These are phyloP conservation scores for Leucoraja ocellata DNA, from an alignment of 2,797 vertebrate species.

Conservation along the genomic window DNA sequence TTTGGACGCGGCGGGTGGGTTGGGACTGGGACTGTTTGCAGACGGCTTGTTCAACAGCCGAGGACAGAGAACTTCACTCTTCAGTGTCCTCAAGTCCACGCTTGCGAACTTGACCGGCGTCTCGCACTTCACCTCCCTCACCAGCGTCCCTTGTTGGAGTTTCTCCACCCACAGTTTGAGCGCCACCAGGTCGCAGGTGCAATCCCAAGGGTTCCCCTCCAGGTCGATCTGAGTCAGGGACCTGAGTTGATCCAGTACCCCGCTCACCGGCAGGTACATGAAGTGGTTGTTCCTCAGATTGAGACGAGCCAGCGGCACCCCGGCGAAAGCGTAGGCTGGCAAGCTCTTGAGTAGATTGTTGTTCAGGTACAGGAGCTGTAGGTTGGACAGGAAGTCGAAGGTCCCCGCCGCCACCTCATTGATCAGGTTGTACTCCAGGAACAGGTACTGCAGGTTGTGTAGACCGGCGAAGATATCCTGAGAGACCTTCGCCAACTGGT, in stretches of 20 bases:
- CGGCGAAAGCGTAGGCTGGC: conserved; percentile 85
- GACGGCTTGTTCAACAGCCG: conserved; percentile 81
- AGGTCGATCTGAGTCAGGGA: conserved; percentile 89
- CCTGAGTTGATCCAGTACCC: conserved; percentile 88
- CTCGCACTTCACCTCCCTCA: conserved; percentile 86
- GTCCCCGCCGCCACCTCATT: conserved; percentile 89
- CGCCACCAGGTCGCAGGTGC: conserved; percentile 91
- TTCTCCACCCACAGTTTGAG: conserved; percentile 96
- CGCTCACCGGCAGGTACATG: conserved; percentile 95
- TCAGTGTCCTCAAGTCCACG: conserved; percentile 83
- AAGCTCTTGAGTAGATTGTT: conserved; percentile 89
- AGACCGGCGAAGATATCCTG: conserved; percentile 94
- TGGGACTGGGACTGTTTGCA: conserved; percentile 71
- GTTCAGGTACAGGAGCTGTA: conserved; percentile 94
- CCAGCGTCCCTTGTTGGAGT: conserved; percentile 79
- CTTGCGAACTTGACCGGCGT: conserved; percentile 92
- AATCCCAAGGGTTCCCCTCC: conserved; percentile 97
- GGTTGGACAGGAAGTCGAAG: conserved; percentile 90
- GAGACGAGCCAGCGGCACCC: conserved; percentile 81
- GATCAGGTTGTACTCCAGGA: conserved; percentile 98
- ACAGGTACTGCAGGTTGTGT: conserved; percentile 89
- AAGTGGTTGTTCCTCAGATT: conserved; percentile 97
- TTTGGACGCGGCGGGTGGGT: conserved; percentile 65
- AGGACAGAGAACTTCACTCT: conserved; percentile 92
- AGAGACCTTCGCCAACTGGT: conserved; percentile 86